These are phyloP conservation scores for Pedicia rivosa DNA, from an alignment of 2,888 invertebrate genomes.

Conservation along the genomic window DNA sequence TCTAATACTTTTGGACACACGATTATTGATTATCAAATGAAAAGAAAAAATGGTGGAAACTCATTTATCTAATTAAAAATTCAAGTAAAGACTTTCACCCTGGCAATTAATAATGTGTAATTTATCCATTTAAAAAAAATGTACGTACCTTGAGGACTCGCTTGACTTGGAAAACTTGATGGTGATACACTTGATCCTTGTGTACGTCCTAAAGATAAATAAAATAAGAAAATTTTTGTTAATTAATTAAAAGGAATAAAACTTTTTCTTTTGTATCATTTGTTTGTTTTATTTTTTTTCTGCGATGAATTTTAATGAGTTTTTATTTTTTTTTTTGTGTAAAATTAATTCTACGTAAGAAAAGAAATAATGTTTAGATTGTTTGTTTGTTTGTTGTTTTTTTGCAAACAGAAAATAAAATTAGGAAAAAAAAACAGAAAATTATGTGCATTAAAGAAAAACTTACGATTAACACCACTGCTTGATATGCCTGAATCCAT, in stretches of 20 bases:
- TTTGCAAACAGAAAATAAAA: background rate
- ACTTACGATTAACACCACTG: conserved; percentile 18
- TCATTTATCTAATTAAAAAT: too few species aligned
- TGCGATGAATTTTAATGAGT: background rate
- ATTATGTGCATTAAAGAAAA: too few species aligned
- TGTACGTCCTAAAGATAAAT: conserved; percentile 14
- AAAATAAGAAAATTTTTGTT: too few species aligned
- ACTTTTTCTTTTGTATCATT: background rate
- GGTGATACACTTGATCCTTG: conserved; percentile 18
- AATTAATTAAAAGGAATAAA: background rate
- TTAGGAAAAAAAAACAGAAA: background rate
- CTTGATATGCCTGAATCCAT: conserved; percentile 79
- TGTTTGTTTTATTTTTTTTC: too few species aligned
- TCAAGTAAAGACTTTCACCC: too few species aligned
- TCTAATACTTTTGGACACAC: too few species aligned
- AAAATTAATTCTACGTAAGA: background rate
- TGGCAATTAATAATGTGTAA: too few species aligned
- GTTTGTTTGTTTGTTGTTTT: too few species aligned
- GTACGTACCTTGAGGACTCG: conserved; percentile 19
- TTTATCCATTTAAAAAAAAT: too few species aligned
- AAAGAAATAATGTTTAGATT: conserved; percentile 4
- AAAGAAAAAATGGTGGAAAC: too few species aligned
- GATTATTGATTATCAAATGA: too few species aligned
- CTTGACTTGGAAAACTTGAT: conserved; percentile 19
- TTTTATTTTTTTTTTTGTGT: background rate